Evolutionary conservation across 2,888 invertebrate genomes (phyloP), one percentile per base, ranked within the genome.

Genomic region (Diadromus collaris): DNA sequence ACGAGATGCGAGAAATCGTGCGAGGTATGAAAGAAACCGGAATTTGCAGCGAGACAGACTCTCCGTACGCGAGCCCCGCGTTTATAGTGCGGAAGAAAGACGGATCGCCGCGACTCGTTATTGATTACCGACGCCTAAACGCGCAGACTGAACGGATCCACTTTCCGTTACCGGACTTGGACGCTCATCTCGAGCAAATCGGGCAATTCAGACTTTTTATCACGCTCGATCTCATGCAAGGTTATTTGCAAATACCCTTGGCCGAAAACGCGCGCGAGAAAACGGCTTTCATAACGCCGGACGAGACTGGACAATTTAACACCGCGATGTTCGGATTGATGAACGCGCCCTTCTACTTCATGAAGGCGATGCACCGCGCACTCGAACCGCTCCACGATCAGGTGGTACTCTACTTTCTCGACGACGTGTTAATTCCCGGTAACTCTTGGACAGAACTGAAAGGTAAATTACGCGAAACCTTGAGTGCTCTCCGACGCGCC

Each of bases 271-370:
- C n/a, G n/a, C n/a, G n/a, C n/a, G n/a, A n/a, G n/a, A n/a, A n/a
- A n/a, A n/a, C n/a, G n/a, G n/a, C n/a, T n/a, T n/a, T n/a, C n/a
- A n/a, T n/a, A n/a, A n/a, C n/a, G n/a, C n/a, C n/a, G n/a, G n/a
- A n/a, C n/a, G n/a, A n/a, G n/a, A n/a, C n/a, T n/a, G n/a, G n/a
- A n/a, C n/a, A n/a, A n/a, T n/a, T n/a, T n/a, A n/a, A n/a, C n/a
- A n/a, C n/a, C n/a, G n/a, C n/a, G n/a, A n/a, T n/a, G n/a, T n/a
- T n/a, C n/a, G n/a, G n/a, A n/a, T n/a, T n/a, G 2, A 60, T 80
- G 13, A 86, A 87, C 63, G 83, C 86, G 0, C 83, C 84, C 3
- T 76, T 78, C 10, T 84, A 83, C 19, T 88, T 85, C 72, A 56
- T 58, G 24, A 79, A 79, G 19, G 48, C 63, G 4, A 79, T 79